These are phyloP conservation scores for Eupithecia abbreviata DNA, from an alignment of 2,888 invertebrate species.

Conservation along the genomic window DNA sequence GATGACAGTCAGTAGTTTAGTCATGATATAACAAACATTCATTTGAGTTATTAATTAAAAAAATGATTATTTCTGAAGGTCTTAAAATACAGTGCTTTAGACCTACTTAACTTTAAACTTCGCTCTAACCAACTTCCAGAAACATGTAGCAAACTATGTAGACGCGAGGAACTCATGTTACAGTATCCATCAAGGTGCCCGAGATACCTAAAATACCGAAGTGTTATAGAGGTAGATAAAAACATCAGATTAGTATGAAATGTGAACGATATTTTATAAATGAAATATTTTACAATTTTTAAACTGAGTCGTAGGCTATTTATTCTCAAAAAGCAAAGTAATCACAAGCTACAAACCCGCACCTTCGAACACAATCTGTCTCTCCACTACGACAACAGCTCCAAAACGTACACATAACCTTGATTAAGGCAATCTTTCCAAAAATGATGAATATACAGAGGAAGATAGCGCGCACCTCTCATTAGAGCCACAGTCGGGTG, in stretches of 20 bases:
- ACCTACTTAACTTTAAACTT: too few species aligned
- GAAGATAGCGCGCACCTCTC: neutral
- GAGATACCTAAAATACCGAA: too few species aligned
- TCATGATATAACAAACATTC: too few species aligned
- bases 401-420: neutral
- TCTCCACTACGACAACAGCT: neutral
- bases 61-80: too few species aligned
- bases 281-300: neutral
- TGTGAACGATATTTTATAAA: neutral
- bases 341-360: neutral
- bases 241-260: neutral
- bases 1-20: too few species aligned
- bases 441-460: neutral
- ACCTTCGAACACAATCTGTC: neutral
- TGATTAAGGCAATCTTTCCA: constrained; percentile 7
- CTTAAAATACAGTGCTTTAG: too few species aligned
- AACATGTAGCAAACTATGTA: too few species aligned
- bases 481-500: constrained; percentile 19
- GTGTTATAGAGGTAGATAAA: neutral
- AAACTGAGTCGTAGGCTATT: neutral
- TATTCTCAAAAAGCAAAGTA: neutral
- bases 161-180: too few species aligned
- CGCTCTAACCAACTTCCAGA: too few species aligned
- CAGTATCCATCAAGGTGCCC: too few species aligned
- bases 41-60: too few species aligned